Percentiles rank a stretch among this genome's conserved stretches.
Evolutionary conservation across 2,888 invertebrate genomes (phyloP).

Genomic region (Ornithoptera alexandrae): DNA sequence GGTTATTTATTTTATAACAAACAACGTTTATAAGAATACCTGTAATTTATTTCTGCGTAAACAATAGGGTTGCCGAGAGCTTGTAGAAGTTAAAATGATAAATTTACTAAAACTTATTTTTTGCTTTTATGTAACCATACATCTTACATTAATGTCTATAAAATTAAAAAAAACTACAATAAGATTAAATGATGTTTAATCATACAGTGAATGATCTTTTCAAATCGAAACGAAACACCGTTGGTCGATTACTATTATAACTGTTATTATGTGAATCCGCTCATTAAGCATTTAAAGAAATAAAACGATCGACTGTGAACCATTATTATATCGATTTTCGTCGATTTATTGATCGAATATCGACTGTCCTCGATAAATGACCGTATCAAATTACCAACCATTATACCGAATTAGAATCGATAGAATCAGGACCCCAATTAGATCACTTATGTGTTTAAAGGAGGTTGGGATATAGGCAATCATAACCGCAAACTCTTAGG

Average conservation of each 20-base stretch:
- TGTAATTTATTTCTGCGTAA: not conserved
- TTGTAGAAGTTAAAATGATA: too few relatives aligned
- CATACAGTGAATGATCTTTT: constrained; percentile 37
- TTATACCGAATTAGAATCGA: constrained; percentile 79
- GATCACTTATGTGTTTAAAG: constrained; percentile 80
- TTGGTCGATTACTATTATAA: constrained; percentile 71
- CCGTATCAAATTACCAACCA: constrained; percentile 75
- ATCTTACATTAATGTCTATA: not conserved
- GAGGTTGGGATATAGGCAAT: constrained; percentile 70
- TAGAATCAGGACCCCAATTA: constrained; percentile 78
- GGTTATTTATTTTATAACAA: not conserved
- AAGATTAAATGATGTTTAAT: constrained; percentile 6
- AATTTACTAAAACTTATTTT: too few relatives aligned
- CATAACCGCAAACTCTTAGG: constrained; percentile 60
- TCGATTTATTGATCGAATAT: constrained; percentile 80
- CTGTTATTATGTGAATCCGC: constrained; percentile 75
- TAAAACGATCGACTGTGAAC: constrained; percentile 73
- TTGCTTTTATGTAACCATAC: too few relatives aligned
- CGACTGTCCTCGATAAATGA: constrained; percentile 79
- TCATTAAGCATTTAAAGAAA: constrained; percentile 79
- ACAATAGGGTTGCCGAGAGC: too few relatives aligned
- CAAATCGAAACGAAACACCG: constrained; percentile 49
- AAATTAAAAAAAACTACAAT: not conserved
- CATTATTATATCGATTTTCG: constrained; percentile 76
- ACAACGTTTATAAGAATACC: not conserved